Conservation (phyloP, 2,888 invertebrate species). For the Drosophila crucigera region DNA sequence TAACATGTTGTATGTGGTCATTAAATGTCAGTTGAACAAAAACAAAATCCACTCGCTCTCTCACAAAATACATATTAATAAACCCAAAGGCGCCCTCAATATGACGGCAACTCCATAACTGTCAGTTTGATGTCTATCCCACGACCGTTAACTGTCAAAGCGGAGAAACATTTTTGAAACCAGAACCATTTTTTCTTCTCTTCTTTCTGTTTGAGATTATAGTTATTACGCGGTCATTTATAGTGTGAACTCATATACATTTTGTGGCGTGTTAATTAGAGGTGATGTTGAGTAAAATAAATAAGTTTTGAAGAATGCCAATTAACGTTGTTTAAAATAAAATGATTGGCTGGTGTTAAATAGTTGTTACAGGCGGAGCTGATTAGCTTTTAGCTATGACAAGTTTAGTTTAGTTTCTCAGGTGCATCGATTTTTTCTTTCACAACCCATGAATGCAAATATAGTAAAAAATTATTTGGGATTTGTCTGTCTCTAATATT, state of each 20-base stretch:
- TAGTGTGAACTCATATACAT: background rate
- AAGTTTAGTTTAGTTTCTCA: background rate
- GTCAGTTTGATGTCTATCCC: slow-evolving; percentile 39
- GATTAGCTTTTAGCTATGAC: background rate
- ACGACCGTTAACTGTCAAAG: slow-evolving; percentile 29
- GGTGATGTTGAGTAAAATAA: background rate
- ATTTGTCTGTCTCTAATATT: background rate
- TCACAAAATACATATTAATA: slow-evolving; percentile 43
- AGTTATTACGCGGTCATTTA: background rate
- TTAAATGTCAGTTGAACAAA: slow-evolving; percentile 73
- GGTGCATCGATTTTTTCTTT: background rate
- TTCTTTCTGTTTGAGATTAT: background rate
- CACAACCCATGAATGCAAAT: background rate
- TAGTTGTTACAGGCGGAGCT: background rate
- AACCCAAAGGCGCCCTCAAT: slow-evolving; percentile 20
- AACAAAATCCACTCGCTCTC: slow-evolving; percentile 36
- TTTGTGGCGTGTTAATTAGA: background rate
- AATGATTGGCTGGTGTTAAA: background rate
- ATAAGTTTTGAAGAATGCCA: fast-evolving
- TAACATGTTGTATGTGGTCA: slow-evolving; percentile 71
- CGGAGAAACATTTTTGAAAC: slow-evolving; percentile 8
- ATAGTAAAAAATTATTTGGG: background rate
- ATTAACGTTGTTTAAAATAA: background rate
- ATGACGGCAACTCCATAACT: slow-evolving; percentile 37
- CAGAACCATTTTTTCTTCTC: background rate